Evolutionary conservation across 2,113 vertebrate species (phyloP), one percentile per base, ranked within the genome.

Genomic region (Oryzias javanicus): DNA sequence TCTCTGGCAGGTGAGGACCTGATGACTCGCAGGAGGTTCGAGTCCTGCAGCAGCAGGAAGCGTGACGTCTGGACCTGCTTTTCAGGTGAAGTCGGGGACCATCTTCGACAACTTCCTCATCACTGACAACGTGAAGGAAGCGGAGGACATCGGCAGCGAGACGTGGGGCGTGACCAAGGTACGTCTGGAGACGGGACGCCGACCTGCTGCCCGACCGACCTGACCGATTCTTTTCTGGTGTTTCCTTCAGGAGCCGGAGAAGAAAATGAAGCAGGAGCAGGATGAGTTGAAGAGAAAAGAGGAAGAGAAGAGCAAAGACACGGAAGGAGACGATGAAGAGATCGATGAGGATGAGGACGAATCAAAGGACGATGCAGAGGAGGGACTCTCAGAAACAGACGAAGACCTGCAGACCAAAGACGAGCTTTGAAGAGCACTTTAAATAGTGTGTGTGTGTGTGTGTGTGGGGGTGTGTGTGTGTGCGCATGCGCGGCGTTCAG

Each of bases 101-200:
- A 91, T 96, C 76, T 95, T 97, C 25, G 93, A 95, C 67, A 97
- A 95, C 67, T 95, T 94, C 80, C 64, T 93, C 35, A 89, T 94
- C 82, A 83, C 85, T 0, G 93, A 95, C 2, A 91, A 93, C 1
- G 92, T 93, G 51, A 88, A 90, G 35, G 93, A 90, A 45, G 94
- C 94, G 2, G 92, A 94, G 60, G 84, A 88, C 13, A 89, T 95
- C 58, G 93, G 82, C 55, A 90, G 89, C 1, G 87, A 94, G 68
- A 95, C 91, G 0, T 93, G 93, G 94, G 92, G 92, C 1, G 86
- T 80, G 47, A 95, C 89, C 0, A 93, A 94, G 92, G 93, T 91
- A 81, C 27, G 17, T 1, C 51, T 6, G 5, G 29, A 5, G 29
- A 29, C 4, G 0, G 17, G 15, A 17, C 2, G 42, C 42, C 15